phyloP scores from a whole-genome alignment of 2,888 invertebrate genomes.

The Mythimna vitellina region DNA sequence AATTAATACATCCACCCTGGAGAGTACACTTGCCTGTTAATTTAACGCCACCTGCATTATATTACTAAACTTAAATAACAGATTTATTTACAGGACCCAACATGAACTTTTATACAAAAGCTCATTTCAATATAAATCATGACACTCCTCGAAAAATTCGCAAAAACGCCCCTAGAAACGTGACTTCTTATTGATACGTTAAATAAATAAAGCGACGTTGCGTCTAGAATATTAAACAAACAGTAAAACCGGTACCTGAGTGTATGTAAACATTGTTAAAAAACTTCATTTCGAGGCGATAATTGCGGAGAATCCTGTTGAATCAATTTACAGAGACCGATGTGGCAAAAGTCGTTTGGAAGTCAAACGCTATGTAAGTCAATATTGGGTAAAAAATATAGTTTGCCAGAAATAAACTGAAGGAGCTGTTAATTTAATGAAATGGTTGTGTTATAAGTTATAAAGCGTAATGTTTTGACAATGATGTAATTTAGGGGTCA shows the following conservation, averaged over 20 bases:
- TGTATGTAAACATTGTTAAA: slow-evolving; percentile 71
- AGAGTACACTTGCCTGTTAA: background rate
- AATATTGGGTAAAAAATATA: slow-evolving; percentile 43
- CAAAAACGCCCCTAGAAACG: slow-evolving; percentile 51
- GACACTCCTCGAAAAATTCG: slow-evolving; percentile 28
- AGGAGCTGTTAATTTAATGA: slow-evolving; percentile 29
- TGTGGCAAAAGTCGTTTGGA: slow-evolving; percentile 72
- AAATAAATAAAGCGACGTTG: slow-evolving; percentile 56
- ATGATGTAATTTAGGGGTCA: slow-evolving; percentile 36
- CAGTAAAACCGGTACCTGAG: slow-evolving; percentile 71
- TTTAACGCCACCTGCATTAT: background rate
- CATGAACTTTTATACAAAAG: background rate
- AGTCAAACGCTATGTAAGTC: slow-evolving; percentile 65
- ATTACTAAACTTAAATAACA: too few species aligned
- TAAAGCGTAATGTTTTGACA: slow-evolving; percentile 24
- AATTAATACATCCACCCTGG: background rate
- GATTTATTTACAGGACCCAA: slow-evolving; percentile 1
- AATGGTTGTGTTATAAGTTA: slow-evolving; percentile 10
- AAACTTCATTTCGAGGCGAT: slow-evolving; percentile 71
- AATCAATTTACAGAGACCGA: slow-evolving; percentile 72
- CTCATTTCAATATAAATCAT: background rate
- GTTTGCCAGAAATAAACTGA: slow-evolving; percentile 22
- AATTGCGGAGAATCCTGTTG: slow-evolving; percentile 76
- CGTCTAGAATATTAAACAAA: slow-evolving; percentile 64
- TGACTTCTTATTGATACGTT: slow-evolving; percentile 56